Evolutionary conservation across 2,113 vertebrate genomes (phyloP), one percentile per base, ranked within the genome.

Genomic region (Bagarius yarrelli): DNA sequence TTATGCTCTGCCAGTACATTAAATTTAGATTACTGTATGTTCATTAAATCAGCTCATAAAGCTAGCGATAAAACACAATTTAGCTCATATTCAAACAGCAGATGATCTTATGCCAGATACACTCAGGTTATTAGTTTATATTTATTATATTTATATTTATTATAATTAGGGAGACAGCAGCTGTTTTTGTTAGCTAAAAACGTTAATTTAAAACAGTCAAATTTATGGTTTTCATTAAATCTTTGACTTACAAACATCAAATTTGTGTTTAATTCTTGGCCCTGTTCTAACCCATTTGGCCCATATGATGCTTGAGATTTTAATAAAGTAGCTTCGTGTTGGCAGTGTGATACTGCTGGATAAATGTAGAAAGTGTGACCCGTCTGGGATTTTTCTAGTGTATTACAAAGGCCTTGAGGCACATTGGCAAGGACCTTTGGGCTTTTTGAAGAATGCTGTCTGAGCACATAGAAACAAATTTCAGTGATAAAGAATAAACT

Each of bases 301-400:
- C 44, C 15, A 27, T 2, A 11, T 47, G 5, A 25, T 69, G 66
- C 21, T 14, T 69, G 14, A 8, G 14, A 27, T 15, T 47, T 50
- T 50, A 5, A 1, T 27, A 47, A 47, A 50, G 40, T 16, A 70
- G 67, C 8, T 27, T 70, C 47, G 67, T 27, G 50, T n/a, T 71
- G 67, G 44, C 67, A 27, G n/a, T 8, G 14, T 50, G 44, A 71
- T 71, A 16, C 15, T 71, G 44, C n/a, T 52, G 25, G 44, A 52
- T 71, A n/a, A 52, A 71, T 50, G 67, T 6, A 1, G 14, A 71
- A 71, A 44, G 0, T 8, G 5, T 25, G 66, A 25, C 12, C 40
- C 66, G 44, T 47, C 23, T 71, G 67, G n/a, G 15, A 6, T 79
- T 71, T 70, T 36, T 70, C n/a, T 70, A 47, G 34, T 70, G 78